These are phyloP conservation scores for Epizoanthus ramosus DNA, from an alignment of 92 coral and sea anemone species.

Conservation along the genomic window DNA sequence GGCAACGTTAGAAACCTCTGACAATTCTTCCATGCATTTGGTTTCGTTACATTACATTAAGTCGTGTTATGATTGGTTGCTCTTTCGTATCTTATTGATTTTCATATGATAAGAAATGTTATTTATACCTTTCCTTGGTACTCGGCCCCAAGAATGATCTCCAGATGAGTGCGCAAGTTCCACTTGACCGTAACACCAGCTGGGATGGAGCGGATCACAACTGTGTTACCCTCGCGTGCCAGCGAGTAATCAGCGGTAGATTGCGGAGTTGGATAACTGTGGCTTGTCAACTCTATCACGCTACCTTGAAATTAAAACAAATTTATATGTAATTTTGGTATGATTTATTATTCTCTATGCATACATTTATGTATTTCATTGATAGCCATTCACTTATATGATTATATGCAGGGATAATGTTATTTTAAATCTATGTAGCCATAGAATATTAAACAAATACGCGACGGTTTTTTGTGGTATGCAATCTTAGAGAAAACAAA, in stretches of 20 bases:
- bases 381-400: too few relatives aligned
- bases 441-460: too few relatives aligned
- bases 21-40: too few relatives aligned
- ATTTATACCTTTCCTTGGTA: constrained; percentile 24
- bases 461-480: too few relatives aligned
- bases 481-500: too few relatives aligned
- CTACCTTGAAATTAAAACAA: constrained; percentile 9
- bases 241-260: constrained; percentile 15
- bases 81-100: too few relatives aligned
- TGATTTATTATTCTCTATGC: background rate
- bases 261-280: background rate
- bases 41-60: too few relatives aligned
- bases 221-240: background rate
- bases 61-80: too few relatives aligned
- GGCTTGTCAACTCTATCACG: constrained; percentile 20
- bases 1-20: too few relatives aligned
- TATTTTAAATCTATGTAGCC: too few relatives aligned
- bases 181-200: constrained; percentile 29
- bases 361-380: background rate
- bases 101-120: too few relatives aligned
- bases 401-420: too few relatives aligned
- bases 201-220: constrained; percentile 46
- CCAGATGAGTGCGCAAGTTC: constrained; percentile 20
- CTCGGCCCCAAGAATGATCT: background rate
- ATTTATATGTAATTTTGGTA: background rate